Evolutionary conservation across 2,888 invertebrate species (phyloP).

Genomic region (Eudemis profundana): DNA sequence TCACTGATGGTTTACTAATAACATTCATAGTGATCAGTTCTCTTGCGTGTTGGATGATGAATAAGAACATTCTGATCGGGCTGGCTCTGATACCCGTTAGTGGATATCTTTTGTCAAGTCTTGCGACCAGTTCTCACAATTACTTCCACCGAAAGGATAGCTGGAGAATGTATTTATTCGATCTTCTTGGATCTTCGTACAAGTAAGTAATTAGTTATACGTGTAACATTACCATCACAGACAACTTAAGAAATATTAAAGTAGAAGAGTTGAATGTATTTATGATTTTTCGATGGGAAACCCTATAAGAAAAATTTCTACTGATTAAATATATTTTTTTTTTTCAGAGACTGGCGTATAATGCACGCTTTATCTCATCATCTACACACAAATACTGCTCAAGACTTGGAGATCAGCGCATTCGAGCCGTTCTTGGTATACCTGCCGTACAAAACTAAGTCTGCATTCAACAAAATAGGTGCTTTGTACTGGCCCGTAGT

Average conservation of each 20-base stretch:
- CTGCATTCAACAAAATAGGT: slow-evolving; percentile 79
- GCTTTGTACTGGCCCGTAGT: slow-evolving; percentile 82
- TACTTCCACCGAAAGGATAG: slow-evolving; percentile 92
- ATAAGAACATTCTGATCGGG: slow-evolving; percentile 60
- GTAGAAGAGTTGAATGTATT: too few species aligned
- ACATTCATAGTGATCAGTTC: slow-evolving; percentile 60
- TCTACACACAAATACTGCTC: slow-evolving; percentile 90
- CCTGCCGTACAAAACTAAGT: slow-evolving; percentile 87
- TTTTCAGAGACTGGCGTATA: slow-evolving; percentile 90
- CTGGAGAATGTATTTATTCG: slow-evolving; percentile 93
- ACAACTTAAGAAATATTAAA: too few species aligned
- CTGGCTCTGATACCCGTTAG: slow-evolving; percentile 58
- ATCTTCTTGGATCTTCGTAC: slow-evolving; percentile 87
- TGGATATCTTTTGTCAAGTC: slow-evolving; percentile 64
- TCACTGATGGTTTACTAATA: slow-evolving; percentile 64
- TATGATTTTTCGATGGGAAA: too few species aligned
- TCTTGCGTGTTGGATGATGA: slow-evolving; percentile 66
- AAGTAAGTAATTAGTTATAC: slow-evolving; percentile 80
- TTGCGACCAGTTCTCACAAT: slow-evolving; percentile 89
- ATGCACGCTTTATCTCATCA: slow-evolving; percentile 93
- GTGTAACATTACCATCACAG: too few species aligned
- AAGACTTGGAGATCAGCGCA: slow-evolving; percentile 89
- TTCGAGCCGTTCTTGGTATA: slow-evolving; percentile 89
- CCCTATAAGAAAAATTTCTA: neutral
- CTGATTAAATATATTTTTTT: too few species aligned